These are phyloP conservation scores for Ophion ventricosus DNA, from an alignment of 2,888 invertebrate species.

Conservation along the genomic window DNA sequence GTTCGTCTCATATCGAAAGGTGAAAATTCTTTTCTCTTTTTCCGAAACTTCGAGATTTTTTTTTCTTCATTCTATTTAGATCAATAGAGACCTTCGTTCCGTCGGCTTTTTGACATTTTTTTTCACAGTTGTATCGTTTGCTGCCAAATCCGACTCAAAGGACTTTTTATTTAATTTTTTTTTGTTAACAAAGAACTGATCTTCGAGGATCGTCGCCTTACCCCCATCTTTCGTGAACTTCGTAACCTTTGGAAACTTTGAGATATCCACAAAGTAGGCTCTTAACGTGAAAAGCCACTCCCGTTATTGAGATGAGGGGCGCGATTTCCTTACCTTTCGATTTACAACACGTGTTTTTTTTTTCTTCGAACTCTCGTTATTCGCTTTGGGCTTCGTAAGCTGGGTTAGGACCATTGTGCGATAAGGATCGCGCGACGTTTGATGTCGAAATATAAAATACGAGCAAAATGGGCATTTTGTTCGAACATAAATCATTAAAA, in stretches of 20 bases:
- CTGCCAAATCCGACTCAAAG: neutral
- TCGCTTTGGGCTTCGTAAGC: neutral
- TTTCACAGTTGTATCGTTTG: neutral
- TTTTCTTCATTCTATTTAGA: too few species aligned
- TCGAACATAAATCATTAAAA: too few species aligned
- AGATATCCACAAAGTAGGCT: neutral
- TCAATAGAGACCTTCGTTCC: too few species aligned
- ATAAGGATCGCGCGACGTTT: neutral
- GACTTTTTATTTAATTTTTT: neutral
- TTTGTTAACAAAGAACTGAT: neutral
- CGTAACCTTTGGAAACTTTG: neutral
- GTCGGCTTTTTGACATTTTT: too few species aligned
- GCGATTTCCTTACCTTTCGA: neutral
- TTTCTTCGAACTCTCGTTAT: neutral
- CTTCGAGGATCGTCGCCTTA: neutral
- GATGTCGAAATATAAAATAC: too few species aligned
- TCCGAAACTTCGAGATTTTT: too few species aligned
- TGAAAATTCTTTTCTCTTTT: too few species aligned
- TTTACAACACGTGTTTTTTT: neutral
- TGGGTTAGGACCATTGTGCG: neutral
- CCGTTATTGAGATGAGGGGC: constrained; percentile 39
- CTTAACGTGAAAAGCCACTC: constrained; percentile 11
- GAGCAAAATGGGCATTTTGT: too few species aligned
- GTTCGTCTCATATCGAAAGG: too few species aligned
- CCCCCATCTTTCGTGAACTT: neutral